Conservation (phyloP, 2,113 vertebrate genomes). For the Eonycteris spelaea region DNA sequence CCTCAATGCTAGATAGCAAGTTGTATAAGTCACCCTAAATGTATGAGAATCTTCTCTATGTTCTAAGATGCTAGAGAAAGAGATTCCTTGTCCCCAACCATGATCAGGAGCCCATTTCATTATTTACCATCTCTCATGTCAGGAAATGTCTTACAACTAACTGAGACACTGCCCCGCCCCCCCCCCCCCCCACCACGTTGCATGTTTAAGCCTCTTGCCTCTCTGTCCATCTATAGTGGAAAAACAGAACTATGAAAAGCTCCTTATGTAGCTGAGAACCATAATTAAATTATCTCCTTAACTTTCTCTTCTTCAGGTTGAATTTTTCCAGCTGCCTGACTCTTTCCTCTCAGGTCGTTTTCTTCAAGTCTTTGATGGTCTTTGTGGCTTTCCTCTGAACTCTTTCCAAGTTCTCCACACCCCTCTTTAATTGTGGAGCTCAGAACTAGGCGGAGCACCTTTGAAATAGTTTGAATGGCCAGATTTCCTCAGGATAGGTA, state of each 20-base stretch:
- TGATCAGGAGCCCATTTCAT: not conserved
- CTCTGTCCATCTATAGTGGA: not conserved
- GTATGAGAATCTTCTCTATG: not conserved
- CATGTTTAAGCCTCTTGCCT: not conserved
- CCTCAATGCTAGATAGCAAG: not conserved
- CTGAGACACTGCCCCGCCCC: not conserved
- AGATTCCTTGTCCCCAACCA: not conserved
- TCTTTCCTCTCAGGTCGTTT: conserved; percentile 31
- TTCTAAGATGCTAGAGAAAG: not conserved
- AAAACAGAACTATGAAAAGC: not conserved
- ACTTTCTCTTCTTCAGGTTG: conserved; percentile 14
- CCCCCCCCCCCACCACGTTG: not conserved
- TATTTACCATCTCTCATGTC: not conserved
- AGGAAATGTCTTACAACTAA: not conserved
- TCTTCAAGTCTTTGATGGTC: conserved; percentile 48
- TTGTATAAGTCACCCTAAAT: not conserved
- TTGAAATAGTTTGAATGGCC: conserved; percentile 7
- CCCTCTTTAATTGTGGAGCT: conserved; percentile 25
- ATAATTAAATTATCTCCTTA: conserved; percentile 19
- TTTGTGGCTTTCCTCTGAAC: conserved; percentile 57
- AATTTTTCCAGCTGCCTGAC: conserved; percentile 32
- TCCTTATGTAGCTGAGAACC: not conserved
- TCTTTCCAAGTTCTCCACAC: conserved; percentile 48
- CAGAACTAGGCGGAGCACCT: not conserved
- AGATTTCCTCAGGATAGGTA: not conserved